phyloP scores from a whole-genome alignment of 2,888 invertebrate genomes.

The Cryptocephalus primarius region DNA sequence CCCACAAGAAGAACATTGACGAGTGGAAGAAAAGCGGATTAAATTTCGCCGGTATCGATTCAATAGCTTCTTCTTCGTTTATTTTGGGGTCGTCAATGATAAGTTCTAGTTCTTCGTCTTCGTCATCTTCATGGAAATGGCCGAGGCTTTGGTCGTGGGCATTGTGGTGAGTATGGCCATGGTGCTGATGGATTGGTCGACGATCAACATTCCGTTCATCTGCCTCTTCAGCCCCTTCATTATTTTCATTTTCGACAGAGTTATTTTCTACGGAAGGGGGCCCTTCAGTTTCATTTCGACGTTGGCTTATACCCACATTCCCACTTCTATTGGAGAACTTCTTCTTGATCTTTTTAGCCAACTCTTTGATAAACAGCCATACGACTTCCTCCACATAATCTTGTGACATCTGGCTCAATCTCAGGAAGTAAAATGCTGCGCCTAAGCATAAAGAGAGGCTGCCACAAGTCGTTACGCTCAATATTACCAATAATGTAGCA shows the following conservation, averaged over 20 bases:
- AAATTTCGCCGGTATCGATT: conserved; percentile 10
- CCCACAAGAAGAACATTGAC: conserved; percentile 58
- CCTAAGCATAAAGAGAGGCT: conserved; percentile 58
- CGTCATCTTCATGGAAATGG: conserved; percentile 2
- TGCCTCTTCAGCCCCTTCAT: conserved; percentile 1
- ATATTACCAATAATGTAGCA: conserved; percentile 49
- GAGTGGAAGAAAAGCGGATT: conserved; percentile 56
- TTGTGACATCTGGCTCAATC: conserved; percentile 66
- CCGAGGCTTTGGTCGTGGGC: background rate
- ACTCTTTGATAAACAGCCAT: conserved; percentile 26
- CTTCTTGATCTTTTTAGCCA: conserved; percentile 7
- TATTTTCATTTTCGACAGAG: conserved; percentile 1
- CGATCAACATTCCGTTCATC: too few species aligned
- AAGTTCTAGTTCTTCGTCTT: conserved; percentile 3
- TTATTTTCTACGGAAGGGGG: background rate
- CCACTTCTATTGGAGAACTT: background rate
- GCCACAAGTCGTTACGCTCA: conserved; percentile 60
- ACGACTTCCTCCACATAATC: conserved; percentile 53
- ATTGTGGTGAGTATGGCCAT: background rate
- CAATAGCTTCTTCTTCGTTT: background rate
- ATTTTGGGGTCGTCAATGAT: background rate
- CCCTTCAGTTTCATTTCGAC: background rate
- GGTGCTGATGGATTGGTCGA: too few species aligned
- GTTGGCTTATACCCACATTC: conserved; percentile 1
- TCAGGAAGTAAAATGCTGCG: conserved; percentile 50